phyloP scores from a whole-genome alignment of 2,113 vertebrate genomes.

The Antennarius striatus region DNA sequence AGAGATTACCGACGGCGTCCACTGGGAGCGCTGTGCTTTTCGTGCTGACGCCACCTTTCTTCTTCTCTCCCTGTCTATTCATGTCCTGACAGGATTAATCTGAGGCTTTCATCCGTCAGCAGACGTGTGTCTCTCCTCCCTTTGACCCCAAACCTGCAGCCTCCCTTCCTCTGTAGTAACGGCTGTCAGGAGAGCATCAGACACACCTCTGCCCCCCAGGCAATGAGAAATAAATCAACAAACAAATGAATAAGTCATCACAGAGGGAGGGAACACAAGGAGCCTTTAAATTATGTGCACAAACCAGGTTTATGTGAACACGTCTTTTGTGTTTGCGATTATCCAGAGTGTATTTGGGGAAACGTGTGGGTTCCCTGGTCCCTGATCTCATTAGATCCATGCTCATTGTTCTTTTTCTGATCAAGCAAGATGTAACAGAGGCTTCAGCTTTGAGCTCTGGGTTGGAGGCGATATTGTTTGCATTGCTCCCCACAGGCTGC shows the following conservation, averaged over 20 bases:
- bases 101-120: conserved; percentile 46
- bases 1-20: conserved; percentile 2
- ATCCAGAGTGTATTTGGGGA: conserved; percentile 45
- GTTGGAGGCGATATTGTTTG: conserved; percentile 28
- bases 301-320: conserved; percentile 34
- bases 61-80: conserved; percentile 16
- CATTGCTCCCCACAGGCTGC: conserved; percentile 38
- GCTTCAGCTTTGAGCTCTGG: conserved; percentile 9
- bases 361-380: conserved; percentile 23
- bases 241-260: conserved; percentile 76
- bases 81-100: conserved; percentile 57
- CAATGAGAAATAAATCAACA: conserved; percentile 74
- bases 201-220: conserved; percentile 65
- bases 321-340: conserved; percentile 42
- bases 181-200: conserved; percentile 67
- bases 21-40: neutral
- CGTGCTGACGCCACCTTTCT: conserved; percentile 23
- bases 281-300: conserved; percentile 41
- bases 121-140: conserved; percentile 59
- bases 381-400: conserved; percentile 57
- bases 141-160: conserved; percentile 62
- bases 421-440: conserved; percentile 32
- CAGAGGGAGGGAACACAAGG: conserved; percentile 23
- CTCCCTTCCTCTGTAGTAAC: conserved; percentile 44
- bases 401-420: conserved; percentile 52